Evolutionary conservation across 2,888 invertebrate species (phyloP).

Genomic region (Drosophila mercatorum): DNA sequence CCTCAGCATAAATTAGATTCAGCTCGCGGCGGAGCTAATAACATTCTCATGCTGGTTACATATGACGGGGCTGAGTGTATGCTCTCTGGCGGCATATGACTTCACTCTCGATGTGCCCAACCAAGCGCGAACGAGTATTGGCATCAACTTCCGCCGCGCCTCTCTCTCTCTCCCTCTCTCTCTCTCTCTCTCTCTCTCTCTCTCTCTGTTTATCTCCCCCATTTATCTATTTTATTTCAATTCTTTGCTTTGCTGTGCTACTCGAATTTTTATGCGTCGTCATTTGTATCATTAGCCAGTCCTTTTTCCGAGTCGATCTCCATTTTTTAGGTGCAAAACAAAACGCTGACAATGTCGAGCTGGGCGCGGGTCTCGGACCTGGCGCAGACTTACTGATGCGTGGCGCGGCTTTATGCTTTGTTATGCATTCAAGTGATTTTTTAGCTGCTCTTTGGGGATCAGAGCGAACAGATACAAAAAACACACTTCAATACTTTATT

Average conservation of each 20-base stretch:
- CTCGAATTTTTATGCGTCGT: slow-evolving; percentile 54
- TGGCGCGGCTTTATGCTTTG: slow-evolving; percentile 52
- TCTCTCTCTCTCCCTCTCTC: neutral
- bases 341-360: slow-evolving; percentile 24
- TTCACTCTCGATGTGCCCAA: slow-evolving; percentile 22
- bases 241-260: slow-evolving; percentile 23
- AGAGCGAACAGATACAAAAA: neutral
- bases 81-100: slow-evolving; percentile 1
- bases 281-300: slow-evolving; percentile 57
- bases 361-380: slow-evolving; percentile 29
- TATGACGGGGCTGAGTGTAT: too few species aligned
- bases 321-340: slow-evolving; percentile 15
- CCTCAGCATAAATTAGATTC: slow-evolving; percentile 27
- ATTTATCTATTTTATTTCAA: slow-evolving; percentile 30
- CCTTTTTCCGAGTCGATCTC: slow-evolving; percentile 32
- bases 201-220: neutral
- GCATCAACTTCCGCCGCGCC: slow-evolving; percentile 1
- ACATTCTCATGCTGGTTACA: neutral
- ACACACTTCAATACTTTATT: neutral
- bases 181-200: neutral
- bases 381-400: slow-evolving; percentile 41
- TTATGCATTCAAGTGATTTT: slow-evolving; percentile 59
- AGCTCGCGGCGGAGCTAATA: slow-evolving; percentile 5
- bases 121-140: slow-evolving; percentile 16
- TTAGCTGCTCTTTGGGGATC: slow-evolving; percentile 25